Conservation (phyloP, 1,140 invertebrate genomes). For the Melitaea cinxia region DNA sequence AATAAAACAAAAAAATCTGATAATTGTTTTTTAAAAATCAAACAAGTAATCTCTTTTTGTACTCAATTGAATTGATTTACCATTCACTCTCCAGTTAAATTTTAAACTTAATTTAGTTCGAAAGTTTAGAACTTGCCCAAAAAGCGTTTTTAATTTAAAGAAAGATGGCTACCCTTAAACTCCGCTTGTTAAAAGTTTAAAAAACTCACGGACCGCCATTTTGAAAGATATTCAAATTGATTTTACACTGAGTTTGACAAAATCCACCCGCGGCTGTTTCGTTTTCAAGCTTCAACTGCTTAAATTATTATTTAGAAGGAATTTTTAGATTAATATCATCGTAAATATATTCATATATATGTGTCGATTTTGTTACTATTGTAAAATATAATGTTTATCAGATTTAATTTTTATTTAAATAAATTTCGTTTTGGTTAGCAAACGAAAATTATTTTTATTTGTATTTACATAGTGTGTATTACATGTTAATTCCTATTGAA, state of each 20-base stretch:
- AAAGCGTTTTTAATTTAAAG: slow-evolving; percentile 17
- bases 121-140: slow-evolving; percentile 12
- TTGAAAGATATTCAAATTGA: slow-evolving; percentile 15
- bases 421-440: no score
- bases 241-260: slow-evolving; percentile 1
- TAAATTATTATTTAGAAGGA: not conserved
- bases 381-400: no score
- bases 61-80: not conserved
- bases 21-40: no score
- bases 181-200: slow-evolving; percentile 21
- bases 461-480: not conserved
- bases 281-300: not conserved
- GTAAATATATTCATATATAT: no score
- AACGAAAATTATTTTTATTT: not conserved
- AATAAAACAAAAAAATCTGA: no score
- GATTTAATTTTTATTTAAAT: no score
- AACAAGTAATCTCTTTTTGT: not conserved
- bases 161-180: slow-evolving; percentile 16
- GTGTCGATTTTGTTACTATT: no score
- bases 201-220: slow-evolving; percentile 15
- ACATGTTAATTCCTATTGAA: not conserved
- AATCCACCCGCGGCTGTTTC: not conserved
- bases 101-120: not conserved
- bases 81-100: not conserved
- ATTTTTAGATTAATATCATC: not conserved